Evolutionary conservation across 2,797 vertebrate genomes (phyloP).

Genomic region (Malurus leucopterus): DNA sequence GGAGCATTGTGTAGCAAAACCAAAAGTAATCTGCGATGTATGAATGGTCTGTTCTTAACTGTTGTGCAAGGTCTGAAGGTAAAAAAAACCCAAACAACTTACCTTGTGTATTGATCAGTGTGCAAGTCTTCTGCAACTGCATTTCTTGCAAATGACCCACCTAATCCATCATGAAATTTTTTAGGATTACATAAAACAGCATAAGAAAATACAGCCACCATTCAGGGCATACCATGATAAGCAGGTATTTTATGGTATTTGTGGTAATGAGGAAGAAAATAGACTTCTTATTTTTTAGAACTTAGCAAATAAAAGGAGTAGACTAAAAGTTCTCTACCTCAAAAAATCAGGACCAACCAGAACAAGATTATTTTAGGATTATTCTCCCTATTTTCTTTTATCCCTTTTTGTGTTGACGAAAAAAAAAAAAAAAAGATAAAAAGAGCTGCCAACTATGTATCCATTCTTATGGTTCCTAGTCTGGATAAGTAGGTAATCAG

Average conservation of each 20-base stretch:
- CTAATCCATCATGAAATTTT: background rate
- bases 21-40: background rate
- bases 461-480: background rate
- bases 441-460: background rate
- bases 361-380: background rate
- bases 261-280: background rate
- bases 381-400: background rate
- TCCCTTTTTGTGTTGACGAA: background rate
- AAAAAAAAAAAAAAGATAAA: background rate
- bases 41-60: background rate
- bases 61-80: background rate
- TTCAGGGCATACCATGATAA: background rate
- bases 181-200: background rate
- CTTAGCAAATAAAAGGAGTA: background rate
- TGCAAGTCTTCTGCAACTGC: background rate
- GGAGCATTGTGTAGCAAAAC: background rate
- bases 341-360: background rate
- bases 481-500: background rate
- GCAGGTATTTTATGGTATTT: background rate
- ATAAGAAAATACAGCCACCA: background rate
- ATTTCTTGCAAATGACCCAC: background rate
- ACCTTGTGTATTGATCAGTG: background rate
- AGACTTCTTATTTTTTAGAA: no score
- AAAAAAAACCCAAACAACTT: background rate
- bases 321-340: background rate